Percentiles rank a stretch among this genome's conserved stretches.
These are phyloP conservation scores for Heliconius cydno DNA, from an alignment of 2,888 invertebrate species.

Conservation along the genomic window DNA sequence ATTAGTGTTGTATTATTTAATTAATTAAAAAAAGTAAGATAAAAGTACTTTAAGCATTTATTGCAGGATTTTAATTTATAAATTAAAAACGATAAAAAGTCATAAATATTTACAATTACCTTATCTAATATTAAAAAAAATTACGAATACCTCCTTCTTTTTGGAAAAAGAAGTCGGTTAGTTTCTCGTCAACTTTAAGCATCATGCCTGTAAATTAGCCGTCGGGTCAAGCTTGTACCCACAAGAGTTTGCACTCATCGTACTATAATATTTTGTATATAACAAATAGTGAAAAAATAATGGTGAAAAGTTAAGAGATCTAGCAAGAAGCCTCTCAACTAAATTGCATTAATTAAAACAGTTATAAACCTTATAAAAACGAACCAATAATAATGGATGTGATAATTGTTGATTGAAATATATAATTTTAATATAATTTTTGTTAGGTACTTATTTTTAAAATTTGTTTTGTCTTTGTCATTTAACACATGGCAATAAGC, in stretches of 20 bases:
- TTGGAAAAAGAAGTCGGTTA: neutral
- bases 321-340: neutral
- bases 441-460: neutral
- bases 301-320: neutral
- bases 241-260: neutral
- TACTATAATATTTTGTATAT: neutral
- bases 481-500: too few species aligned
- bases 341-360: neutral
- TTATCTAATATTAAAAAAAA: too few species aligned
- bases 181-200: neutral
- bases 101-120: neutral
- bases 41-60: constrained; percentile 4
- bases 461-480: too few species aligned
- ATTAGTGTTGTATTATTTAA: neutral
- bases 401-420: too few species aligned
- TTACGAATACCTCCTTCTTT: too few species aligned
- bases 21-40: constrained; percentile 9
- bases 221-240: neutral
- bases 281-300: neutral
- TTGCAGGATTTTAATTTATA: neutral
- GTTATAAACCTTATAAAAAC: neutral
- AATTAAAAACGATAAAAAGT: too few species aligned
- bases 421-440: neutral
- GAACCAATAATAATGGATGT: neutral
- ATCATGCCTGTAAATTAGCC: neutral